Conservation (phyloP, 30 jellyfish, hydroid and myxozoan species). For the Chrysaora quinquecirrha region DNA sequence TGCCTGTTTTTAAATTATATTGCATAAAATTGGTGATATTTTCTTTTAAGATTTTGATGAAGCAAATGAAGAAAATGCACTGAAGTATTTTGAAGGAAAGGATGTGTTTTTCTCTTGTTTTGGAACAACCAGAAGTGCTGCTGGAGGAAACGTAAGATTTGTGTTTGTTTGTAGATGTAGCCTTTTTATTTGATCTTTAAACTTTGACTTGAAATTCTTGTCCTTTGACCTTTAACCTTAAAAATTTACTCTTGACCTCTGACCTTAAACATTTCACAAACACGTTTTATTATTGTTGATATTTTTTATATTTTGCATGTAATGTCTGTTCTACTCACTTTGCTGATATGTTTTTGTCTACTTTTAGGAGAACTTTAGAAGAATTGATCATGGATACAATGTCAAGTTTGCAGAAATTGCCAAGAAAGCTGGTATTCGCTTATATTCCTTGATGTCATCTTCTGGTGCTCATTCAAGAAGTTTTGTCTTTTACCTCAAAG, state of each 20-base stretch:
- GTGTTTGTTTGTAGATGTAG: no score
- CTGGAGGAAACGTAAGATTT: conserved; percentile 82
- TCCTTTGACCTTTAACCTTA: neutral
- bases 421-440: conserved; percentile 70
- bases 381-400: conserved; percentile 84
- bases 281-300: no score
- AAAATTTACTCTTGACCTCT: neutral
- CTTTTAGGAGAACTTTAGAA: conserved; percentile 74
- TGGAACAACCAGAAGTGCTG: conserved; percentile 91
- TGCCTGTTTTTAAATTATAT: neutral
- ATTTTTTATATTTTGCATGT: no score
- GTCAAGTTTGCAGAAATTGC: conserved; percentile 84
- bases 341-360: neutral
- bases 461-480: conserved; percentile 92
- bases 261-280: neutral
- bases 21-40: neutral
- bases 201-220: neutral
- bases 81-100: conserved; percentile 77
- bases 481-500: conserved; percentile 67
- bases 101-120: conserved; percentile 78
- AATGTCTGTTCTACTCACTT: neutral
- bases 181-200: neutral
- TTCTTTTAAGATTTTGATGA: conserved; percentile 73
- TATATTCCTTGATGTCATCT: conserved; percentile 72
- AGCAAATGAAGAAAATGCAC: conserved; percentile 73